Percentiles rank a stretch among this genome's conserved stretches.
Evolutionary conservation across 2,888 invertebrate species (phyloP).

Genomic region (Heteromyza rotundicornis): DNA sequence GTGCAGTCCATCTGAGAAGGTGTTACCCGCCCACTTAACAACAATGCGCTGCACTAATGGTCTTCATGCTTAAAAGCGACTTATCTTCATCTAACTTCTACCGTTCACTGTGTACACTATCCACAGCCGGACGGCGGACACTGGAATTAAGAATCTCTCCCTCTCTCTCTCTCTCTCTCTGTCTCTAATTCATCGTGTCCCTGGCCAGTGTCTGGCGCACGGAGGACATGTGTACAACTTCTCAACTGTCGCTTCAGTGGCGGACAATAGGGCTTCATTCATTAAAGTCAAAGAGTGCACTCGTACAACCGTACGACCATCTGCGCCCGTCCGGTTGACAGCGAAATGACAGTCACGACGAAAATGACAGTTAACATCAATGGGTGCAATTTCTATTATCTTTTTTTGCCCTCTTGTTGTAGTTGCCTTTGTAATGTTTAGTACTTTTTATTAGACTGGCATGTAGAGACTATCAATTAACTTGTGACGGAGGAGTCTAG

Average conservation of each 20-base stretch:
- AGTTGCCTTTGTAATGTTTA: no score
- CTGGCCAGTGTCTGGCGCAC: constrained; percentile 11
- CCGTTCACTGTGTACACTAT: constrained; percentile 1
- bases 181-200: not conserved
- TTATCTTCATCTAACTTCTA: constrained; percentile 16
- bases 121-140: no score
- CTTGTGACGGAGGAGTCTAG: no score
- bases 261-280: constrained; percentile 14
- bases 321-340: constrained; percentile 34
- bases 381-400: constrained; percentile 44
- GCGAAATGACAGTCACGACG: constrained; percentile 39
- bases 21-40: constrained; percentile 39
- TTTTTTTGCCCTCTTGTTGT: no score
- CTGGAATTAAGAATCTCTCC: constrained; percentile 5
- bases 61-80: constrained; percentile 28
- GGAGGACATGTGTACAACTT: constrained; percentile 29
- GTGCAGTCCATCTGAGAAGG: not conserved
- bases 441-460: no score
- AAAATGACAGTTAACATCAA: constrained; percentile 46
- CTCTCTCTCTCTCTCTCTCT: not conserved
- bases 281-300: constrained; percentile 14
- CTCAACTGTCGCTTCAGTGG: constrained; percentile 2
- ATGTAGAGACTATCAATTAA: no score
- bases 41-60: constrained; percentile 35
- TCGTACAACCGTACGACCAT: constrained; percentile 2